Conservation (phyloP, 2,797 vertebrate species). For the Trachops cirrhosus region DNA sequence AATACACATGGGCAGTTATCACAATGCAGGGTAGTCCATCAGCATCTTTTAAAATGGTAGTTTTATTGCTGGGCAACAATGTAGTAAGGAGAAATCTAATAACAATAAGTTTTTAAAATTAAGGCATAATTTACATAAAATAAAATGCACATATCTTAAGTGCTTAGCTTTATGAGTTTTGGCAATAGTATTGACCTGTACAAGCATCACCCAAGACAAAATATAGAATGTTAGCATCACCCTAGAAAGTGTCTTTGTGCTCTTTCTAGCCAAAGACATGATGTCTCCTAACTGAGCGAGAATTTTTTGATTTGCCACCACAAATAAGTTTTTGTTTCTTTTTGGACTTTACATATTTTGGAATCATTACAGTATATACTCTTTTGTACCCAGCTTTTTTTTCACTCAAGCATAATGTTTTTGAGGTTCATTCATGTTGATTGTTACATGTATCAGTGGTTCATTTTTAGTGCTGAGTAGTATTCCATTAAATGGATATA, state of each 20-base stretch:
- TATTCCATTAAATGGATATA: not conserved
- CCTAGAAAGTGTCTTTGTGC: not conserved
- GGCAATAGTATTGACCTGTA: not conserved
- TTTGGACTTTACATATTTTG: conserved; percentile 1
- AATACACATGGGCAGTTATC: conserved; percentile 61
- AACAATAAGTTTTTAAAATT: not conserved
- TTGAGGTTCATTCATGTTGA: not conserved
- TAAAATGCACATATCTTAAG: not conserved
- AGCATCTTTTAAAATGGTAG: conserved; percentile 39
- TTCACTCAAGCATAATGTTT: not conserved
- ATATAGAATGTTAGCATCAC: not conserved
- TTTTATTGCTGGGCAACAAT: conserved; percentile 32
- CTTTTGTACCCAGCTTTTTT: not conserved
- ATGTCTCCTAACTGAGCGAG: not conserved
- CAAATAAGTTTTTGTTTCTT: not conserved
- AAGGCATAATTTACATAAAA: conserved; percentile 40
- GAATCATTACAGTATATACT: not conserved
- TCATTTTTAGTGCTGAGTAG: not conserved
- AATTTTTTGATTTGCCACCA: not conserved
- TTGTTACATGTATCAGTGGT: not conserved
- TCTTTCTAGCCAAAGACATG: not conserved
- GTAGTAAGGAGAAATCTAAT: conserved; percentile 48
- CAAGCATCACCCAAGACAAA: not conserved
- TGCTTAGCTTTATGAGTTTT: not conserved
- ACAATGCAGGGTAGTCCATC: conserved; percentile 51